A percentile compares a stretch with the other conserved stretches of the same genome.
phyloP scores from a whole-genome alignment of 2,797 vertebrate species.

The Pogonophryne albipinna region DNA sequence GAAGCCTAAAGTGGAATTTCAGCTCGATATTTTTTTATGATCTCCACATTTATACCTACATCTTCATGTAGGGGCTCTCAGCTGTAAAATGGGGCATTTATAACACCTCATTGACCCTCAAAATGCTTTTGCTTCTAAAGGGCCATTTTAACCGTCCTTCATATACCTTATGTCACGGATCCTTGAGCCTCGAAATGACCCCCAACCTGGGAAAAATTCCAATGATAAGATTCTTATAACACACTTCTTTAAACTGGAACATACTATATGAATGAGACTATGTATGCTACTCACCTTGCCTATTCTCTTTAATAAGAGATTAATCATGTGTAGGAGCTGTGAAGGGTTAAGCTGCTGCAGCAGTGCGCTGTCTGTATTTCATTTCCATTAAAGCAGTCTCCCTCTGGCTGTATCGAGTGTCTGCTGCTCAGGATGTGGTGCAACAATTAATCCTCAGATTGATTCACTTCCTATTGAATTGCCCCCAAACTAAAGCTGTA shows the following conservation, averaged over 20 bases:
- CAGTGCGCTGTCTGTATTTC: slow-evolving; percentile 75
- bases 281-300: not conserved
- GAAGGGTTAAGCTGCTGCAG: slow-evolving; percentile 67
- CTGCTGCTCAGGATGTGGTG: slow-evolving; percentile 86
- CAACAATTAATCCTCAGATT: slow-evolving; percentile 89
- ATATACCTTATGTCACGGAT: not conserved
- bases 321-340: slow-evolving; percentile 29
- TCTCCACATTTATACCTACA: not conserved
- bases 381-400: slow-evolving; percentile 77
- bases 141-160: not conserved
- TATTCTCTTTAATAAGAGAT: slow-evolving; percentile 5
- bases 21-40: not conserved
- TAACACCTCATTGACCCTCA: not conserved
- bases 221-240: not conserved
- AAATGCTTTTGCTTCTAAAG: slow-evolving; percentile 1
- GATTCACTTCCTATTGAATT: slow-evolving; percentile 89
- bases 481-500: slow-evolving; percentile 85
- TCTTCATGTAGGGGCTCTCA: not conserved
- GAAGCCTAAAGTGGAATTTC: not conserved
- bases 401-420: slow-evolving; percentile 84
- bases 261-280: not conserved
- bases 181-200: not conserved
- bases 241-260: not conserved
- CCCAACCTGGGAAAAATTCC: not conserved
- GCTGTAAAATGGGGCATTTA: slow-evolving; percentile 14